Conservation (phyloP, 1,140 invertebrate genomes). For the Caenorhabditis tropicalis region DNA sequence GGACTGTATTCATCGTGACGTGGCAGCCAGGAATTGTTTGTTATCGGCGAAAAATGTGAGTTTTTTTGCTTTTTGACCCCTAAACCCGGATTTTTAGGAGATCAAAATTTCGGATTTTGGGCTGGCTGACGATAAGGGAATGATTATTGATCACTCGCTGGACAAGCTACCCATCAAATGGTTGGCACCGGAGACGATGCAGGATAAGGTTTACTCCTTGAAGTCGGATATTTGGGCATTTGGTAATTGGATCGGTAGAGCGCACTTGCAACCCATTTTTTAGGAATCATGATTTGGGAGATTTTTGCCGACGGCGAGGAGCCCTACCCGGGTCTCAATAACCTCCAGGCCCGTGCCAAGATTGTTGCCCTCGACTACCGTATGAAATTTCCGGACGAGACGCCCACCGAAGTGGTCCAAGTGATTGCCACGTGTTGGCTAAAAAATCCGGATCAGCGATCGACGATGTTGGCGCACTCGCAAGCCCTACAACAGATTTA, state of each 20-base stretch:
- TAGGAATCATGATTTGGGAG: slow-evolving; percentile 50
- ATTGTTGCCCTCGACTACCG: slow-evolving; percentile 60
- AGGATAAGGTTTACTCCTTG: slow-evolving; percentile 60
- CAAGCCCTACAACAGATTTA: background rate
- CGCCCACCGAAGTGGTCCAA: background rate
- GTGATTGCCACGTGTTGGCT: slow-evolving; percentile 45
- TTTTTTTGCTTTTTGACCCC: background rate
- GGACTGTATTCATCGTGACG: slow-evolving; percentile 53
- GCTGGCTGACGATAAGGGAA: slow-evolving; percentile 57
- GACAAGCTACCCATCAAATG: slow-evolving; percentile 82
- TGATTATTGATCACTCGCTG: slow-evolving; percentile 81
- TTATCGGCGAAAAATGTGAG: slow-evolving; percentile 52
- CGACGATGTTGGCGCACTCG: background rate
- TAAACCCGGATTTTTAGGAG: slow-evolving; percentile 25
- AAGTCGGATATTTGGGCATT: slow-evolving; percentile 65
- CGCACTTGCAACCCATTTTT: too few species aligned
- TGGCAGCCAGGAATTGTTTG: slow-evolving; percentile 58
- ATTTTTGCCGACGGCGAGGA: slow-evolving; percentile 61
- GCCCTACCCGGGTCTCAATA: slow-evolving; percentile 62
- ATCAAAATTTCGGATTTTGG: slow-evolving; percentile 62
- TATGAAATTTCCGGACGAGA: slow-evolving; percentile 61
- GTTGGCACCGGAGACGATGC: slow-evolving; percentile 73
- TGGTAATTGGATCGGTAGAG: slow-evolving; percentile 16
- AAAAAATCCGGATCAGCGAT: slow-evolving; percentile 44
- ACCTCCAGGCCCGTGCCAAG: slow-evolving; percentile 61